Conservation (phyloP, 2,113 vertebrate genomes). For the Euleptes europaea region DNA sequence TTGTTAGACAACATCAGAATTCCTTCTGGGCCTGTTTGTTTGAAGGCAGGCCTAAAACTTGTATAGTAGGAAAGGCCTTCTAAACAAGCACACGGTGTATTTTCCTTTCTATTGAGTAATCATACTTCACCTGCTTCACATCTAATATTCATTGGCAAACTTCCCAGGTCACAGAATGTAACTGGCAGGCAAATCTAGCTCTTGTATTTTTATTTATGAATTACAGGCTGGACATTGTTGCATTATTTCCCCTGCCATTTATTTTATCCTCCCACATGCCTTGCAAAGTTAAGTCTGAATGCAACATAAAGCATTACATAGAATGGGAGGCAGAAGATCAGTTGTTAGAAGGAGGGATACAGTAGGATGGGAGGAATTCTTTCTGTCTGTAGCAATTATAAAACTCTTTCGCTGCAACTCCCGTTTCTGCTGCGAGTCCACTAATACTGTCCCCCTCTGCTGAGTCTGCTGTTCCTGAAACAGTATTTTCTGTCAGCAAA, state of each 20-base stretch:
- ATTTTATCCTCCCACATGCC: not conserved
- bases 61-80: not conserved
- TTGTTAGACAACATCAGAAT: not conserved
- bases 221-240: not conserved
- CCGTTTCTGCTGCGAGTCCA: not conserved
- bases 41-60: not conserved
- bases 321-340: not conserved
- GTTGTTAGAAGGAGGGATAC: not conserved
- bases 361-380: not conserved
- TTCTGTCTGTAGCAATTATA: not conserved
- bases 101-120: not conserved
- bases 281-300: not conserved
- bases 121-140: not conserved
- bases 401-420: not conserved
- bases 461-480: constrained; percentile 17
- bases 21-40: not conserved
- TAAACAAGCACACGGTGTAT: not conserved
- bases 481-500: constrained; percentile 13
- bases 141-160: not conserved
- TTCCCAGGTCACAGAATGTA: not conserved
- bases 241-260: not conserved
- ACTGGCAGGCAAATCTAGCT: not conserved
- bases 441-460: not conserved
- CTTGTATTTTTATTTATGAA: not conserved
- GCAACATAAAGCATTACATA: not conserved